These are phyloP conservation scores for Oeneis ivallda DNA, from an alignment of 2,888 invertebrate genomes.

Conservation along the genomic window DNA sequence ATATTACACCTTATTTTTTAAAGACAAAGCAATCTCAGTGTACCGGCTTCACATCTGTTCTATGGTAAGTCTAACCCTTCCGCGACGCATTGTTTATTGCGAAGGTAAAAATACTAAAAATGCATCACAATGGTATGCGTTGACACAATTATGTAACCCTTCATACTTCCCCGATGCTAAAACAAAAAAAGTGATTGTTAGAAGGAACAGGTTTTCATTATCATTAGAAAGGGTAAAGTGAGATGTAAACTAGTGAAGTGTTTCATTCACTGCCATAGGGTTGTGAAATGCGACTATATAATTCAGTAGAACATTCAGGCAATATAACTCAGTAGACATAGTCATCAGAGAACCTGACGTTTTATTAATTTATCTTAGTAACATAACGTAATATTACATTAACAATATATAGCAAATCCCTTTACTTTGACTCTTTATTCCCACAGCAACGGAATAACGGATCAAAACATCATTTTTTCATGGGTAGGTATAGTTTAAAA, in stretches of 20 bases:
- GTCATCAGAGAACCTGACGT: too few relatives aligned
- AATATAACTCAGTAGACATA: too few relatives aligned
- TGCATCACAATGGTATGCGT: slow-evolving; percentile 60
- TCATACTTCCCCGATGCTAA: slow-evolving; percentile 56
- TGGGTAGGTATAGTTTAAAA: too few relatives aligned
- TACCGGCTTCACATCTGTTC: slow-evolving; percentile 65
- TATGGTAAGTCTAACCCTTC: slow-evolving; percentile 47
- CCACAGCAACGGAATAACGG: too few relatives aligned
- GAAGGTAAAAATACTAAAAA: slow-evolving; percentile 54
- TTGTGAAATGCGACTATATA: slow-evolving; percentile 40
- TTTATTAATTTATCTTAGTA: too few relatives aligned
- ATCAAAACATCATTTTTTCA: too few relatives aligned
- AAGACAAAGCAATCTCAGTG: slow-evolving; percentile 66
- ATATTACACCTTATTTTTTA: slow-evolving; percentile 69
- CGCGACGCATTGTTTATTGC: slow-evolving; percentile 63
- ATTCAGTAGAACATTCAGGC: too few relatives aligned
- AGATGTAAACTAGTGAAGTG: slow-evolving; percentile 72
- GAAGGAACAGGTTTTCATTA: slow-evolving; percentile 77
- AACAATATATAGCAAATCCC: too few relatives aligned
- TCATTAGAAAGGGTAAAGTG: slow-evolving; percentile 76
- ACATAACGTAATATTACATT: too few relatives aligned
- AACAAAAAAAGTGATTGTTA: slow-evolving; percentile 78
- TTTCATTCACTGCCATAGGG: slow-evolving; percentile 57
- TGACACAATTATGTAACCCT: slow-evolving; percentile 75
- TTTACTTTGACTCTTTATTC: too few relatives aligned